Percentiles rank a stretch among this genome's conserved stretches.
Conservation (phyloP, 2,113 vertebrate species). For the Eubucco bourcierii region DNA sequence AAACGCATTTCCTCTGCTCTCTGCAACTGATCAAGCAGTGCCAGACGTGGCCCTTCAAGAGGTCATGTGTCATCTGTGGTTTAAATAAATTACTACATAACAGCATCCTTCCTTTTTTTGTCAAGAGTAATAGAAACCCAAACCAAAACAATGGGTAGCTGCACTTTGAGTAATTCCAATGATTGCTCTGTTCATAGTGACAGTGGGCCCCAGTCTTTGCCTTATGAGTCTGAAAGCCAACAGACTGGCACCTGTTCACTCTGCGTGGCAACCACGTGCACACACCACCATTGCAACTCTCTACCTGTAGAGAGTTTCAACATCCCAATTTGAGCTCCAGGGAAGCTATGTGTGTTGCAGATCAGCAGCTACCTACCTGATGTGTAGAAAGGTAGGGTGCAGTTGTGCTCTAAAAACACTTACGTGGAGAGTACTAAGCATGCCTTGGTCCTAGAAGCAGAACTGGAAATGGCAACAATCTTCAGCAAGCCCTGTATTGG, state of each 20-base stretch:
- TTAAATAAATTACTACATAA: not conserved
- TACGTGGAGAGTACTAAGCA: no score
- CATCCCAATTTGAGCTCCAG: fast-evolving
- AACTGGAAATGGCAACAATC: not conserved
- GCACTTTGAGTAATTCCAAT: not conserved
- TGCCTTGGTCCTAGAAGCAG: not conserved
- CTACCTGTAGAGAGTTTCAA: not conserved
- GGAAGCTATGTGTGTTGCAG: not conserved
- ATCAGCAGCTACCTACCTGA: not conserved
- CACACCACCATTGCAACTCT: not conserved
- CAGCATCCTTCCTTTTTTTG: not conserved
- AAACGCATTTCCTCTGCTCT: not conserved
- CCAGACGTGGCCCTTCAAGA: not conserved
- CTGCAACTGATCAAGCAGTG: not conserved
- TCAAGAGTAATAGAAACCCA: not conserved
- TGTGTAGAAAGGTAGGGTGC: not conserved
- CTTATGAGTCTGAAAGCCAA: not conserved
- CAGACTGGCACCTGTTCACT: not conserved
- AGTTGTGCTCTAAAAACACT: not conserved
- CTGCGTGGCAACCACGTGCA: fast-evolving
- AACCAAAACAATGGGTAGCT: not conserved
- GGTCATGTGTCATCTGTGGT: not conserved
- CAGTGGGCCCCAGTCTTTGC: not conserved
- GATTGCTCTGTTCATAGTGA: not conserved
- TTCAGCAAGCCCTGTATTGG: not conserved